Evolutionary conservation across 1,140 invertebrate genomes (phyloP).

Genomic region (Drosophila suzukii): DNA sequence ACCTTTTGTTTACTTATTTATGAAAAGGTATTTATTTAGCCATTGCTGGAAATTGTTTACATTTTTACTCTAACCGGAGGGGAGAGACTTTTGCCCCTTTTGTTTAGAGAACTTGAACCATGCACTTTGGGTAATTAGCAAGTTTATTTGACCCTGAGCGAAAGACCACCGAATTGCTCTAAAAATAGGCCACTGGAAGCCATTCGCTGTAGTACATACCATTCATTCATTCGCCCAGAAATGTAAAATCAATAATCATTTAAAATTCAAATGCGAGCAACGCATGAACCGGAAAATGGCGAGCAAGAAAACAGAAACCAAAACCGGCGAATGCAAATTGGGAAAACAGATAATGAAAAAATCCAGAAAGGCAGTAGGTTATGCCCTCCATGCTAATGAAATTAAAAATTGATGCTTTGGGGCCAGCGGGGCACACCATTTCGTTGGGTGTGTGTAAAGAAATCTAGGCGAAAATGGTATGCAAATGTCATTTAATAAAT

Average conservation of each 20-base stretch:
- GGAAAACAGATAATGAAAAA: constrained; percentile 80
- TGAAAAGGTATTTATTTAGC: constrained; percentile 29
- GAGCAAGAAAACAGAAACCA: constrained; percentile 45
- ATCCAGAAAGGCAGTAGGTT: constrained; percentile 13
- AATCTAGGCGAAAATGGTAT: constrained; percentile 62
- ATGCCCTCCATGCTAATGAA: constrained; percentile 71
- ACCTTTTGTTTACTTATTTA: constrained; percentile 35
- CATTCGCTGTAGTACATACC: constrained; percentile 16
- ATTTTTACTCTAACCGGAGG: not conserved
- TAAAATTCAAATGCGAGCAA: constrained; percentile 78
- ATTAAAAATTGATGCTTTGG: constrained; percentile 82
- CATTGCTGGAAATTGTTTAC: constrained; percentile 38
- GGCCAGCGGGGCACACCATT: constrained; percentile 47
- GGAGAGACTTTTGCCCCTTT: not conserved
- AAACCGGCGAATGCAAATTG: constrained; percentile 73
- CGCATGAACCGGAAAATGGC: constrained; percentile 79
- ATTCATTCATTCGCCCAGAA: not conserved
- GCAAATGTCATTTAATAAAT: constrained; percentile 83
- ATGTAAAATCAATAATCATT: constrained; percentile 77
- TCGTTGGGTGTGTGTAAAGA: constrained; percentile 2
- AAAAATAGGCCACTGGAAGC: constrained; percentile 43
- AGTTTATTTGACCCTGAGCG: constrained; percentile 43
- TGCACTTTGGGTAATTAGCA: constrained; percentile 50
- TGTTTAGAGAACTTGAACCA: constrained; percentile 33
- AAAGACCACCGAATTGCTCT: constrained; percentile 20